Evolutionary conservation across 1,140 invertebrate species (phyloP), one percentile per base, ranked within the genome.

Genomic region (Dendroctonus valens): DNA sequence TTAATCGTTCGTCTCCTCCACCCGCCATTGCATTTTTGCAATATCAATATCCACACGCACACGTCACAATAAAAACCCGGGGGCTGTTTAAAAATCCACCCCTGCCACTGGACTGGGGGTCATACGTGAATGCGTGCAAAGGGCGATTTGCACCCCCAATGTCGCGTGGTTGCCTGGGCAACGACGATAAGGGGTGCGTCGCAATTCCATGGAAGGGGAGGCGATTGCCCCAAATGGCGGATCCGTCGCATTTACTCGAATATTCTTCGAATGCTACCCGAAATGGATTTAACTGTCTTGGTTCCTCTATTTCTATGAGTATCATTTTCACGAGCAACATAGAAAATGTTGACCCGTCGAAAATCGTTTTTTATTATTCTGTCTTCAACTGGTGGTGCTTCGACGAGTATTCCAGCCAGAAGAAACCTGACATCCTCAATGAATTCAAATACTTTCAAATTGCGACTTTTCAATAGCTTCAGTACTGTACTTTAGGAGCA

Each of bases 11-110:
- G 26, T 26, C 26, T 26, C 26, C 12, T 7, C 44, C 58, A 15
- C 15, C 58, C 58, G 58, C 58, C 58, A 60, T 60, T 60, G 58
- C 58, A 50, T 50, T 60, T 60, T 60, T 50, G 44, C 38, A 49
- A 60, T 60, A 40, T 44, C 40, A n/a, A 58, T 58, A 58, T 58
- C 55, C 12, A n/a, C 55, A 58, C 55, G 55, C 55, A 58, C 39
- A 58, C 26, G 41, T 44, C 50, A 44, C 55, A 58, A 58, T 58
- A 58, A 58, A 58, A 60, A 59, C 15, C 46, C 44, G 14, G 48
- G 26, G 15, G 40, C 14, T 15, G 41, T 60, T 60, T 49, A 11
- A 60, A 60, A 60, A 50, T 60, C 48, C 58, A 60, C 44, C 58
- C 58, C 44, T 50, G 58, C 57, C 57, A 41, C 53, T 11, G 6